phyloP scores from a whole-genome alignment of 2,888 invertebrate species.

The Eupsilia transversa region DNA sequence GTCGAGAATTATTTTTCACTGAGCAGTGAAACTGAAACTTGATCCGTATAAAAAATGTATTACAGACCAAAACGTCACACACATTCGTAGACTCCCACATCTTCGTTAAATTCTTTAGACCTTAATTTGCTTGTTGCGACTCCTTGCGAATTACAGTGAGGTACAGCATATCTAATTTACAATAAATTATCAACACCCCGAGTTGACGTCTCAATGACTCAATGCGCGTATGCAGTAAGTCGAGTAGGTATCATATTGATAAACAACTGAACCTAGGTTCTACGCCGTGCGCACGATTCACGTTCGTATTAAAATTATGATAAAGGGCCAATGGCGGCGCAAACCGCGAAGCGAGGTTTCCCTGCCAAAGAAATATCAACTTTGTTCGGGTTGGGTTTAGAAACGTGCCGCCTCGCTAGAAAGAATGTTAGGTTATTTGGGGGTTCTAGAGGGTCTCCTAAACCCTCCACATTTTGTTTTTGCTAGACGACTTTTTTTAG shows the following conservation, averaged over 20 bases:
- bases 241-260: conserved; percentile 29
- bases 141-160: background rate
- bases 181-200: background rate
- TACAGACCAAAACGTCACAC: background rate
- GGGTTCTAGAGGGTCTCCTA: no score
- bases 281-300: background rate
- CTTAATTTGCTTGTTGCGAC: background rate
- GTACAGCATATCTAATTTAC: background rate
- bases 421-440: no score
- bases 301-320: background rate
- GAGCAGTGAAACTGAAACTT: background rate
- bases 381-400: no score
- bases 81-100: background rate
- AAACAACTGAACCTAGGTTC: conserved; percentile 18
- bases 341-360: conserved; percentile 2
- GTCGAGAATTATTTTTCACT: background rate
- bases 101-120: background rate
- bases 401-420: no score
- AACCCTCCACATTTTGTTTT: no score
- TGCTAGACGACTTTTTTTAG: no score
- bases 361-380: background rate
- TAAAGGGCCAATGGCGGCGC: background rate
- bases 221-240: conserved; percentile 16
- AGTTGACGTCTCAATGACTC: conserved; percentile 14
- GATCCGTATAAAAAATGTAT: no score